Evolutionary conservation across 2,113 vertebrate species (phyloP).

Genomic region (Chamaetylas fuelleborni): DNA sequence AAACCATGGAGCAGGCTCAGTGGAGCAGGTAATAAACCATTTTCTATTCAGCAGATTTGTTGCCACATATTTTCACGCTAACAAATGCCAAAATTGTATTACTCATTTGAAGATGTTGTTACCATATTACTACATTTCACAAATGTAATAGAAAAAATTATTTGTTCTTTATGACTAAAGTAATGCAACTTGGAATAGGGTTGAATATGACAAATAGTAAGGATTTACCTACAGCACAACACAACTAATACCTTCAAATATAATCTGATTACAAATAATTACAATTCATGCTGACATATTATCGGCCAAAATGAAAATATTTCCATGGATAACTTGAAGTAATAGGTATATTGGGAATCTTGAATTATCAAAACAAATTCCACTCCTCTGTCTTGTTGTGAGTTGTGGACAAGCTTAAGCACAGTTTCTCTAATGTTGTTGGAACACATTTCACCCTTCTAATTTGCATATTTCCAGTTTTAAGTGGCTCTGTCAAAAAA

Average conservation of each 20-base stretch:
- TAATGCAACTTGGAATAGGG: background rate
- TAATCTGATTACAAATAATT: background rate
- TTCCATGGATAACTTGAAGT: background rate
- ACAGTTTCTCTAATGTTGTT: background rate
- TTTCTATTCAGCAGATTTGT: background rate
- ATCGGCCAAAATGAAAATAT: background rate
- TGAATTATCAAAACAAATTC: background rate
- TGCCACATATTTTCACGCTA: background rate
- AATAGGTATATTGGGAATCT: background rate
- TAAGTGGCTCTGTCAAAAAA: constrained; percentile 11
- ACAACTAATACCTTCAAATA: background rate
- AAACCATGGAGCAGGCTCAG: background rate
- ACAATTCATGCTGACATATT: background rate
- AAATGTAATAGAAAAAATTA: background rate
- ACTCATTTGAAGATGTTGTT: background rate
- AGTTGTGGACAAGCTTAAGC: background rate
- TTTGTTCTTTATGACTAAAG: background rate
- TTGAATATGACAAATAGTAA: background rate
- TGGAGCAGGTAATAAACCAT: background rate
- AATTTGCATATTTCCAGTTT: background rate
- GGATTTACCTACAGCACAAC: background rate
- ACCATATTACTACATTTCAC: background rate
- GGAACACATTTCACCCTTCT: background rate
- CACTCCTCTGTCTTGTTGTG: background rate
- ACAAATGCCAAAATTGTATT: background rate